phyloP scores from a whole-genome alignment of 2,113 vertebrate species.

The Lophotis ruficrista region DNA sequence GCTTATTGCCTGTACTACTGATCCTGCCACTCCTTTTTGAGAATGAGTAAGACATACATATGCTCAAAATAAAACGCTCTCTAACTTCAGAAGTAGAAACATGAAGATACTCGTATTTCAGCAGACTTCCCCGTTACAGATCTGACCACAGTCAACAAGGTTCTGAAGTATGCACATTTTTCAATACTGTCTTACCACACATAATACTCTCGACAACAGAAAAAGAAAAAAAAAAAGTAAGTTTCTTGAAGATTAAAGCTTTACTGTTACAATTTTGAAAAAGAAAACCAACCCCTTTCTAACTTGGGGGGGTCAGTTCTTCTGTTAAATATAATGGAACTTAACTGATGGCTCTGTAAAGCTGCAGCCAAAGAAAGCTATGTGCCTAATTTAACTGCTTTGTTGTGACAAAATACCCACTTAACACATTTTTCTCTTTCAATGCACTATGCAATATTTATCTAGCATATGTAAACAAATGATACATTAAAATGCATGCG shows the following conservation, averaged over 20 bases:
- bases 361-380: not conserved
- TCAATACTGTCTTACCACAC: not conserved
- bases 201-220: not conserved
- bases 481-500: constrained; percentile 26
- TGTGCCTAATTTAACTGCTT: not conserved
- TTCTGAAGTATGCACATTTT: not conserved
- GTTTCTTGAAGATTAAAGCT: not conserved
- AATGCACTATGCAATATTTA: not conserved
- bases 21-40: not conserved
- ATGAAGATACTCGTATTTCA: not conserved
- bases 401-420: constrained; percentile 36
- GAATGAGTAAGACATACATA: not conserved
- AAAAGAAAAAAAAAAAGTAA: fast-evolving
- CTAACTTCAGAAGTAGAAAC: not conserved
- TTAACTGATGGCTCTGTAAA: not conserved
- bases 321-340: not conserved
- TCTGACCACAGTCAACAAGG: not conserved
- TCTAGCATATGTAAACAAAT: constrained; percentile 26
- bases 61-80: not conserved
- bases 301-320: not conserved
- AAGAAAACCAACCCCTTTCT: not conserved
- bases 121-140: not conserved
- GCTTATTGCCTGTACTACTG: not conserved
- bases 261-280: not conserved
- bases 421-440: constrained; percentile 31